Base-by-base conservation (phyloP, 1,140 invertebrate species). In the Dendrolimus punctatus region DNA sequence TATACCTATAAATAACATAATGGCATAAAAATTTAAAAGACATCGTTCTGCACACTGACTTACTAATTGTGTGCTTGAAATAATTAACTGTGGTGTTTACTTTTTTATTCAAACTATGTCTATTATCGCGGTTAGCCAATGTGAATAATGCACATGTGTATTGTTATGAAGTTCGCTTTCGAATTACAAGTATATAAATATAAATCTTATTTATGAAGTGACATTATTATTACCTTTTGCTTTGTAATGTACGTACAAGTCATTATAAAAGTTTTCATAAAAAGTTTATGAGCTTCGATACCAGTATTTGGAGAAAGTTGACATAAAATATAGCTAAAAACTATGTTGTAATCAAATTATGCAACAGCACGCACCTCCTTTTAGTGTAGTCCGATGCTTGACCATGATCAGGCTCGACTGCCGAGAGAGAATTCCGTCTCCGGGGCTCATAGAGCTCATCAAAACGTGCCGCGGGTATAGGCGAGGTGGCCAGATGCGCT, bases 401-500 rank as follows among this genome's bases (percentile, higher is more conserved):
- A 62, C 91, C 91, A 65, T 91, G 88, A 60, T 88, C 89, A 40
- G 89, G 88, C 55, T 89, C 88, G 58, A 90, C 89, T 43, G 84
- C 87, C 23, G 89, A 90, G 46, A 89, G 86, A 49, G 89, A 90
- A 78, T 90, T 90, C 41, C 90, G 75, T 38, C 89, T 81, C 8
- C 88, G 76, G 0, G 89, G 88, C 60, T 89, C 87, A 50, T 89
- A 82, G 23, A 83, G 72, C 8, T 88, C 81, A 6, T 89, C 87
- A 51, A 92, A 90, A 48, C 91, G 87, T 56, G 89, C 89, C 44
- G 90, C 91, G 5, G 95, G 95, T 66, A 97, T 95, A 3, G 95
- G 95, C 4, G 95, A 96, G 44, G 95, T 96, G 50, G 95, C 95
- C 60, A 96, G 85, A 84, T 96, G 93, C 6, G 93, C 93, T 2